These are phyloP conservation scores for Neoarius graeffei DNA, from an alignment of 2,113 vertebrate species.

Conservation along the genomic window DNA sequence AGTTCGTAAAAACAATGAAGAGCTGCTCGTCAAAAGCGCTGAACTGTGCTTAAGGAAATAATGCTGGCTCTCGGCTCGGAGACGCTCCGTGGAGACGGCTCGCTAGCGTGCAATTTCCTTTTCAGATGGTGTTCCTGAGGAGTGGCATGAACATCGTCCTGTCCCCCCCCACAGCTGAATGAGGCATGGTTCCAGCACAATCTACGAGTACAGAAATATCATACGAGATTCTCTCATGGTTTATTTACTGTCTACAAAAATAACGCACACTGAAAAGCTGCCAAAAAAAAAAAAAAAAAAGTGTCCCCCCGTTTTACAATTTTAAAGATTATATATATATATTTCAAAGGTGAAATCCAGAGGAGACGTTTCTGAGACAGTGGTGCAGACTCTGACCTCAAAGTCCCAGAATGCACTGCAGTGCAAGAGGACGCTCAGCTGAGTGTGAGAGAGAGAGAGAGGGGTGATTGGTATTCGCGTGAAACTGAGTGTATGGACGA, in stretches of 20 bases:
- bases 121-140: slow-evolving; percentile 30
- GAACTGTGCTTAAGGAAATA: slow-evolving; percentile 20
- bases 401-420: neutral
- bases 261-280: too few relatives aligned
- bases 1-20: slow-evolving; percentile 19
- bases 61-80: slow-evolving; percentile 1
- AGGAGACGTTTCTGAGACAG: too few relatives aligned
- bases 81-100: slow-evolving; percentile 20
- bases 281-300: too few relatives aligned
- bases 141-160: neutral
- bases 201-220: neutral
- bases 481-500: too few relatives aligned
- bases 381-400: neutral
- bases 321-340: too few relatives aligned
- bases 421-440: neutral
- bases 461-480: too few relatives aligned
- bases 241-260: neutral
- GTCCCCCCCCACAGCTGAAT: too few relatives aligned
- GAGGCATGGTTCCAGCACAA: neutral
- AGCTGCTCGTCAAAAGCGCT: neutral
- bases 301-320: too few relatives aligned
- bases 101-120: slow-evolving; percentile 36
- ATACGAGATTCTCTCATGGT: neutral
- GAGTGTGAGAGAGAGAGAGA: too few relatives aligned
- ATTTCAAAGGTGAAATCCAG: too few relatives aligned